Evolutionary conservation across 2,797 vertebrate species (phyloP).

Genomic region (Arctocebus calabarensis): DNA sequence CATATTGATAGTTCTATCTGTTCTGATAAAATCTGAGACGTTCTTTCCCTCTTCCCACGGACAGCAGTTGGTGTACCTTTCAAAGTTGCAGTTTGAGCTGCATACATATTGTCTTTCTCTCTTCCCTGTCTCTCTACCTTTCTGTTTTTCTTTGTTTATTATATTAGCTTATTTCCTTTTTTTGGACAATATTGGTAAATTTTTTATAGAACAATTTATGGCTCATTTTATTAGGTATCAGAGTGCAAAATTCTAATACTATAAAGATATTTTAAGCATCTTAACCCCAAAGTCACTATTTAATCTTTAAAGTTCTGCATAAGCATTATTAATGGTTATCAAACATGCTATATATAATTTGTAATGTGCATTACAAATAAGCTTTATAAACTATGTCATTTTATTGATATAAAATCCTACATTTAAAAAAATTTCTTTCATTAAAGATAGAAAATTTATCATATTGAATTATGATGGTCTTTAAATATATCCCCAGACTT

Average conservation of each 20-base stretch:
- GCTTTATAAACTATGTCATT: background rate
- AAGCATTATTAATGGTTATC: background rate
- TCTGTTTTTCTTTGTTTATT: background rate
- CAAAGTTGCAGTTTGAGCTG: background rate
- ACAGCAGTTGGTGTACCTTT: conserved; percentile 7
- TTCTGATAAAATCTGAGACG: background rate
- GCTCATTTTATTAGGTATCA: background rate
- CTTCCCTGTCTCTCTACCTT: background rate
- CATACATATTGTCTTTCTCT: background rate
- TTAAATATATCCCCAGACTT: background rate
- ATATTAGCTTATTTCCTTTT: background rate
- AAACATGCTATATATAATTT: background rate
- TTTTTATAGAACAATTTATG: background rate
- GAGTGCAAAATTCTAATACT: background rate
- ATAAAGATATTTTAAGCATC: background rate
- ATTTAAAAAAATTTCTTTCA: background rate
- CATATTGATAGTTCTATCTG: background rate
- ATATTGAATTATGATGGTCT: background rate
- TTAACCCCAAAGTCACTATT: background rate
- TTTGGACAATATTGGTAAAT: background rate
- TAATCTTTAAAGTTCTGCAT: background rate
- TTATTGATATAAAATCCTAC: background rate
- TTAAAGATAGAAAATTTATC: background rate
- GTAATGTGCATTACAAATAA: conserved; percentile 15
- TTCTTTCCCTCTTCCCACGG: background rate